Evolutionary conservation across 2,888 invertebrate genomes (phyloP).

Genomic region (Thecophora atra): DNA sequence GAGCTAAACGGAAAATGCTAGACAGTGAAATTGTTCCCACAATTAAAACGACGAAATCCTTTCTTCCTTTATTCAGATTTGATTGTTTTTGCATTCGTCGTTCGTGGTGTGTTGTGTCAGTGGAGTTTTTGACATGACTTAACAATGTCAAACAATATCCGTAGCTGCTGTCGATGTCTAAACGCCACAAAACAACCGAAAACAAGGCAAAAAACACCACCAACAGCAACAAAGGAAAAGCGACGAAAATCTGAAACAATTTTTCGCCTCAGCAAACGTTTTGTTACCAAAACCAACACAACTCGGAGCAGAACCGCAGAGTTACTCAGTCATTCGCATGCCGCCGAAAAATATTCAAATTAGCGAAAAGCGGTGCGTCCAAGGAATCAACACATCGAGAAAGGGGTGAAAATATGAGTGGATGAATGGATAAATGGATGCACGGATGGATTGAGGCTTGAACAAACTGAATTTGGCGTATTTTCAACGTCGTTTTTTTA

Average conservation of each 20-base stretch:
- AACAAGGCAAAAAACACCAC: slow-evolving; percentile 27
- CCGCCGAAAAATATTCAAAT: slow-evolving; percentile 48
- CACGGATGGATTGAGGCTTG: not conserved
- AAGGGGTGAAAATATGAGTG: slow-evolving; percentile 16
- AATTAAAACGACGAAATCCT: not conserved
- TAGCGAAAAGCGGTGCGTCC: slow-evolving; percentile 28
- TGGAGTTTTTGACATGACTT: slow-evolving; percentile 33
- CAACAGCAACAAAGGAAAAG: slow-evolving; percentile 10
- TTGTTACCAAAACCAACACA: slow-evolving; percentile 39
- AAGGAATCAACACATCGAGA: not conserved
- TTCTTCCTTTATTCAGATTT: not conserved
- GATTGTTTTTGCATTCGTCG: not conserved
- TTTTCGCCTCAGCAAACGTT: slow-evolving; percentile 49
- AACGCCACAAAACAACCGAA: slow-evolving; percentile 25
- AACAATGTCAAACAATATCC: slow-evolving; percentile 29
- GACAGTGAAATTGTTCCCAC: slow-evolving; percentile 11
- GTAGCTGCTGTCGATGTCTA: slow-evolving; percentile 24
- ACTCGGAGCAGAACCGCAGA: slow-evolving; percentile 21
- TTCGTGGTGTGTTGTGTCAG: slow-evolving; percentile 13
- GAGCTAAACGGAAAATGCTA: not conserved
- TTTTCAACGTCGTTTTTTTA: not conserved
- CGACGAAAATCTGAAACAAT: slow-evolving; percentile 45
- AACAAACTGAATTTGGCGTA: not conserved
- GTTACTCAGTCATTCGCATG: slow-evolving; percentile 29
- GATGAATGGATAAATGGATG: not conserved